Evolutionary conservation across 2,113 vertebrate genomes (phyloP).

Genomic region (Rhinogobius similis): DNA sequence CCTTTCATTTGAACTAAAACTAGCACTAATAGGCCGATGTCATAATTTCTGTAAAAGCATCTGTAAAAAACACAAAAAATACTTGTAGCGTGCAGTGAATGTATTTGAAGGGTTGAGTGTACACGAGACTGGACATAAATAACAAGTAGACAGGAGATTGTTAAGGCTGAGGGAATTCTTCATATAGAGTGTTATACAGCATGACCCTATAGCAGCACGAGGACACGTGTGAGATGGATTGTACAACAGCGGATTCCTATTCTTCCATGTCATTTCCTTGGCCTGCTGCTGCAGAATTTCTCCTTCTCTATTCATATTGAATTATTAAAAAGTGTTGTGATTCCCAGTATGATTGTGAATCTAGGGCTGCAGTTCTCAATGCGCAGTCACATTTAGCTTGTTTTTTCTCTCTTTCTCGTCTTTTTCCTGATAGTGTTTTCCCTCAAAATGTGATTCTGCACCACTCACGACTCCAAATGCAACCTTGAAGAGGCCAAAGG

Average conservation of each 20-base stretch:
- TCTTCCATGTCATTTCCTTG: constrained; percentile 58
- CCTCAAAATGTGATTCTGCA: constrained; percentile 43
- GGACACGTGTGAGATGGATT: constrained; percentile 21
- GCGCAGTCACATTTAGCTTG: constrained; percentile 68
- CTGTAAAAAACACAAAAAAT: neutral
- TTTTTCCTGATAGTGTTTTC: constrained; percentile 16
- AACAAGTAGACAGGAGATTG: constrained; percentile 23
- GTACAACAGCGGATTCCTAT: constrained; percentile 30
- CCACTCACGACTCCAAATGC: constrained; percentile 42
- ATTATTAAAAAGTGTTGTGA: constrained; percentile 86
- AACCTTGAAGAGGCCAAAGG: constrained; percentile 52
- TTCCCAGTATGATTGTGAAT: constrained; percentile 82
- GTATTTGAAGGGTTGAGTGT: neutral
- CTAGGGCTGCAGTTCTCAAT: constrained; percentile 74
- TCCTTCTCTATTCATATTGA: constrained; percentile 75
- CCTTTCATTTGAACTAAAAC: too few relatives aligned
- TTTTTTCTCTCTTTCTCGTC: constrained; percentile 48
- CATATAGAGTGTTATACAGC: constrained; percentile 10
- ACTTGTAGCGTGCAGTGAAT: neutral
- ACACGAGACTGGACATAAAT: neutral
- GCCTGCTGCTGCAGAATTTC: constrained; percentile 65
- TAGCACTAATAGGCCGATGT: neutral
- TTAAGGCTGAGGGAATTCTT: constrained; percentile 16
- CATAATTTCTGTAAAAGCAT: neutral
- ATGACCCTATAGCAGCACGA: constrained; percentile 27